Evolutionary conservation across 2,113 vertebrate genomes (phyloP).

Genomic region (Aptenodytes patagonicus): DNA sequence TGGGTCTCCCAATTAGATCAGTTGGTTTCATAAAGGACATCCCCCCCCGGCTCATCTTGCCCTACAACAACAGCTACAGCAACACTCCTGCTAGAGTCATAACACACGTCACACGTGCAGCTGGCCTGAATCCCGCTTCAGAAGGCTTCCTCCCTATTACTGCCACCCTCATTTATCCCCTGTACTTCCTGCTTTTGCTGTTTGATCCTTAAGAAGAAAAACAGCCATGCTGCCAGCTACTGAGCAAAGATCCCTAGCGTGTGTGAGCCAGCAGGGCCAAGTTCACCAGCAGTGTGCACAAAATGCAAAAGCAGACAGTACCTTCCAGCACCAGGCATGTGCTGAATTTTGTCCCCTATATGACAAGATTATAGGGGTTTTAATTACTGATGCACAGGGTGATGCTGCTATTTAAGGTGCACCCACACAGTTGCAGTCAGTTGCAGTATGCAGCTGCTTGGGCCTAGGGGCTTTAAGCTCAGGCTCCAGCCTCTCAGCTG

Average conservation of each 20-base stretch:
- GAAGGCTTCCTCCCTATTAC: background rate
- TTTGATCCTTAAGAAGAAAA: background rate
- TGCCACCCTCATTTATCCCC: background rate
- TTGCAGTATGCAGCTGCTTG: background rate
- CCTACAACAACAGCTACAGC: background rate
- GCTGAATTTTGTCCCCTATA: background rate
- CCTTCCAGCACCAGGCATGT: background rate
- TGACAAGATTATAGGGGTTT: background rate
- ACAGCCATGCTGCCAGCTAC: background rate
- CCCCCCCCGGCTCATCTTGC: background rate
- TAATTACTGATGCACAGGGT: background rate
- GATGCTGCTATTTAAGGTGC: background rate
- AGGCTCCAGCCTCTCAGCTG: background rate
- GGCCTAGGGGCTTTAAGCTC: background rate
- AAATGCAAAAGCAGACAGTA: background rate
- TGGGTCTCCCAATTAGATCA: background rate
- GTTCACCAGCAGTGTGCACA: background rate
- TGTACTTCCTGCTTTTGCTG: background rate
- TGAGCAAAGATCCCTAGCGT: background rate
- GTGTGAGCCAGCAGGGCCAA: background rate
- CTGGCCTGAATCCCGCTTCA: background rate
- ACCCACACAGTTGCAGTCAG: background rate
- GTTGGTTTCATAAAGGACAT: background rate
- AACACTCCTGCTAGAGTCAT: rapidly evolving
- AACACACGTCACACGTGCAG: rapidly evolving